Evolutionary conservation across 2,888 invertebrate species (phyloP).

Genomic region (Epistrophe eligans): DNA sequence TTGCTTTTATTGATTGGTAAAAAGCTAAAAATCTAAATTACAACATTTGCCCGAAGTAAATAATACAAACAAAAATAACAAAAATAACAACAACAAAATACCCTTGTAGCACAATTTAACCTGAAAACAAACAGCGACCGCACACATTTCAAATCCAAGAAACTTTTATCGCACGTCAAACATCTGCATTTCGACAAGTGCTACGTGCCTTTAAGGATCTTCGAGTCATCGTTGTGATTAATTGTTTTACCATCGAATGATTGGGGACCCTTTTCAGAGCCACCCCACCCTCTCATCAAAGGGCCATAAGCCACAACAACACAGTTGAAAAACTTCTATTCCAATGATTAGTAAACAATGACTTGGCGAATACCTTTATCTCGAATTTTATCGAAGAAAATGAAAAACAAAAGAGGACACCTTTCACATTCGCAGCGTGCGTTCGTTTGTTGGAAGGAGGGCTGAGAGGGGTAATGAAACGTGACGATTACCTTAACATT

Average conservation of each 20-base stretch:
- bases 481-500: constrained; percentile 66
- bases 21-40: constrained; percentile 63
- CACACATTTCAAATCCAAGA: constrained; percentile 35
- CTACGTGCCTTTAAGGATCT: constrained; percentile 69
- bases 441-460: background rate
- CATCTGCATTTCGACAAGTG: constrained; percentile 66
- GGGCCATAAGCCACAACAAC: constrained; percentile 21
- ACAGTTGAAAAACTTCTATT: constrained; percentile 57
- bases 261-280: constrained; percentile 2
- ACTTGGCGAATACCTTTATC: constrained; percentile 68
- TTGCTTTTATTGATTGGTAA: constrained; percentile 55
- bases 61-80: background rate
- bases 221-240: constrained; percentile 72
- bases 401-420: constrained; percentile 54
- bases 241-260: constrained; percentile 67
- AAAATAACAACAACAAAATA: background rate
- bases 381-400: constrained; percentile 25
- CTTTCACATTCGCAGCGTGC: constrained; percentile 22
- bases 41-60: constrained; percentile 39
- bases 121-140: background rate
- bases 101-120: constrained; percentile 17
- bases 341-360: constrained; percentile 74
- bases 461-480: constrained; percentile 22
- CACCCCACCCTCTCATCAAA: background rate
- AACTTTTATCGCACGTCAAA: constrained; percentile 72